Percentiles rank a stretch among this genome's conserved stretches.
Evolutionary conservation across 2,888 invertebrate species (phyloP).

Genomic region (Amiota communis): DNA sequence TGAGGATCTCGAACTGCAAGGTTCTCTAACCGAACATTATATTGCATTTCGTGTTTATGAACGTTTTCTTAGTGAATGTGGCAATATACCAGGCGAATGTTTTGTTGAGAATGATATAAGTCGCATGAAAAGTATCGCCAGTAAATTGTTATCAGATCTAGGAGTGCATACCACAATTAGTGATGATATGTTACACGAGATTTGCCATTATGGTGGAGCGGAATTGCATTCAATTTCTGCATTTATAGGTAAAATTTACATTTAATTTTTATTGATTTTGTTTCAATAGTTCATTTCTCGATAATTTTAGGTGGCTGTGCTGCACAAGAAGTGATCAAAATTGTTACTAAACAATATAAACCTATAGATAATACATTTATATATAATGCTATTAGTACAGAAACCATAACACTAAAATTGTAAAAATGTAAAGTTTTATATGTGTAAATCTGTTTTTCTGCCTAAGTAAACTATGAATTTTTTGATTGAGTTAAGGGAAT

Average conservation of each 20-base stretch:
- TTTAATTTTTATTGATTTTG: neutral
- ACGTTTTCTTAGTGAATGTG: conserved; percentile 89
- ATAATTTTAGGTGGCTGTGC: conserved; percentile 83
- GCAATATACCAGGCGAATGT: conserved; percentile 91
- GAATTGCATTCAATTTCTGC: conserved; percentile 96
- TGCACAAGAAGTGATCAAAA: conserved; percentile 96
- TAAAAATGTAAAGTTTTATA: conserved; percentile 71
- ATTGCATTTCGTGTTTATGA: conserved; percentile 92
- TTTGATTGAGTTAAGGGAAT: no score
- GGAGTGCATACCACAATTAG: conserved; percentile 85
- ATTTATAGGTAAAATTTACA: conserved; percentile 78
- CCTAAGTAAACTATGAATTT: no score
- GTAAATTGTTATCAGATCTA: conserved; percentile 88
- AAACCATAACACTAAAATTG: conserved; percentile 86
- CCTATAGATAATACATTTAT: conserved; percentile 96
- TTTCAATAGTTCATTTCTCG: conserved; percentile 4
- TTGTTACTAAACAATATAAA: conserved; percentile 95
- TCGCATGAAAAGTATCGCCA: conserved; percentile 83
- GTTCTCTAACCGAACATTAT: conserved; percentile 91
- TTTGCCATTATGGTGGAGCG: conserved; percentile 94
- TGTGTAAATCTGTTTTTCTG: neutral
- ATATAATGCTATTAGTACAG: conserved; percentile 94
- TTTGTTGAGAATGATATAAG: conserved; percentile 92
- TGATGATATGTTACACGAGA: conserved; percentile 95
- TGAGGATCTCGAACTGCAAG: conserved; percentile 85